Base-by-base conservation (phyloP, 1,140 invertebrate species). In the Asbolus verrucosus region DNA sequence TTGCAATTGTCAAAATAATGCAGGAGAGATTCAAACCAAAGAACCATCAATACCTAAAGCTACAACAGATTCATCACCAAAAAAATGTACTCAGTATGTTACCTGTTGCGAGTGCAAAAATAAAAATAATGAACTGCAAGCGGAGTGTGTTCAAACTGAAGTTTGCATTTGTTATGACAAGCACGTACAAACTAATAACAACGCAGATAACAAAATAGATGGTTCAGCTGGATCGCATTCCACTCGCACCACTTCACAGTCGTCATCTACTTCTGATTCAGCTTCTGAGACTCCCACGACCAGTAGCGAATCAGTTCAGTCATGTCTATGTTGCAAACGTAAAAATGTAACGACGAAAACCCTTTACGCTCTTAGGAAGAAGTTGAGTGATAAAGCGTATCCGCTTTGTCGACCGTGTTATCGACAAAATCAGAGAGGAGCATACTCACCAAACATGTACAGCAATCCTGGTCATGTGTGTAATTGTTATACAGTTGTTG, bases 401-500 rank as follows among this genome's bases (percentile, higher is more conserved):
- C 50, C 60, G 3, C 30, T 70, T 15, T 70, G 68, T 36, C 38
- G 41, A 4, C 60, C 60, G 14, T 70, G 68, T 19, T 61, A 54
- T 33, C 8, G 19, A 8, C 39, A 63, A 13, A 30, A 38, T 16
- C 30, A 16, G 6, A 46, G 33, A 27, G 8, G 14, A 19, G 33
- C 18, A 6, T 63, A 70, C 15, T 19, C 60, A 0, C 30, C 33
- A 14, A 24, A 15, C 19, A 50, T 31, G 5, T 65, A 39, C 24
- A 41, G 13, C 30, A 54, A 65, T 70, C 60, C 60, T 13, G 6
- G 1, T 1, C 60, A 70, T 18, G 18, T 27, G 8, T 70, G 69
- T 27, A 60, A 39, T n/a, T 71, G 69, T 50, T 71, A 66, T 16
- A 46, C 13, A 13, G 21, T 61, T 2, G 69, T 66, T n/a, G n/a